Conservation (phyloP, 2,888 invertebrate species). For the Ferrisia virgata region DNA sequence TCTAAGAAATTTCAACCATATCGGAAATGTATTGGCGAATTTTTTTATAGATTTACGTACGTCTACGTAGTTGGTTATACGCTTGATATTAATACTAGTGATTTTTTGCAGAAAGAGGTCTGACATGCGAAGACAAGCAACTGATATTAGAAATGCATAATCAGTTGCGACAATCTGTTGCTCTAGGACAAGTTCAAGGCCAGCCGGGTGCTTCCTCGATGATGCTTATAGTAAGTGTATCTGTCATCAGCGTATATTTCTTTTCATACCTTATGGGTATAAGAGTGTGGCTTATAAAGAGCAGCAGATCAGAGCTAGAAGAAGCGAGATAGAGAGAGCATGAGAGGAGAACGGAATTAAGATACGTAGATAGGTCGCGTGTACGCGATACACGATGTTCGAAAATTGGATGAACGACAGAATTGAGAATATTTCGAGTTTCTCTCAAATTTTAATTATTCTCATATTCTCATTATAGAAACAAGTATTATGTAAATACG, state of each 20-base stretch:
- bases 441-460: slow-evolving; percentile 2
- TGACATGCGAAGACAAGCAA: slow-evolving; percentile 69
- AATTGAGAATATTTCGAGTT: not conserved
- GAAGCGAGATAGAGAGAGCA: not conserved
- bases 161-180: slow-evolving; percentile 72
- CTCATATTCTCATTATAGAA: not conserved
- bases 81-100: not conserved
- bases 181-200: slow-evolving; percentile 69
- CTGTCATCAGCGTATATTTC: not conserved
- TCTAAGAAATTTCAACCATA: too few species aligned
- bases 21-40: too few species aligned
- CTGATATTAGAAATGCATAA: slow-evolving; percentile 79
- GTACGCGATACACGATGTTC: not conserved
- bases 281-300: too few species aligned
- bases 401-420: slow-evolving; percentile 3
- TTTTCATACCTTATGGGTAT: too few species aligned
- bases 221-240: slow-evolving; percentile 75
- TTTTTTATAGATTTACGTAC: too few species aligned
- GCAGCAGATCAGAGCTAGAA: too few species aligned
- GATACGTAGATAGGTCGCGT: not conserved
- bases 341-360: too few species aligned
- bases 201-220: slow-evolving; percentile 78
- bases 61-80: too few species aligned
- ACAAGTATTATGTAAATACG: slow-evolving; percentile 18
- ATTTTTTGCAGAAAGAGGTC: slow-evolving; percentile 54